A percentile compares a stretch with the other conserved stretches of the same genome.
These are phyloP conservation scores for Formica exsecta DNA, from an alignment of 1,140 invertebrate genomes.

Conservation along the genomic window DNA sequence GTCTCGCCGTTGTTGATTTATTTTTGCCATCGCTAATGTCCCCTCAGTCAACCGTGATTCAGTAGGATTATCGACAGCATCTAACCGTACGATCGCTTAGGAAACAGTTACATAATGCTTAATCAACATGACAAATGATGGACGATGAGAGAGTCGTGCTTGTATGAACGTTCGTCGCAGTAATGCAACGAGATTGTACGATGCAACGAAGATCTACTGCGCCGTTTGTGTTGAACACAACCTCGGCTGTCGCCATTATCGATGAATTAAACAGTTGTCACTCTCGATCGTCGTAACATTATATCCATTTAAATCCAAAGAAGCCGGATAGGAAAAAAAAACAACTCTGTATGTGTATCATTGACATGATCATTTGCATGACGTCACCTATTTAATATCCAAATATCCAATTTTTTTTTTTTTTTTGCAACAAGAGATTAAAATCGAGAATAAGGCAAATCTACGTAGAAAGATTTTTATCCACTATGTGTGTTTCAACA, in stretches of 20 bases:
- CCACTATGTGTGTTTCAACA: not conserved
- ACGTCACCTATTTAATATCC: too few species aligned
- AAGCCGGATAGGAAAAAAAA: too few species aligned
- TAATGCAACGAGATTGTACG: conserved; percentile 45
- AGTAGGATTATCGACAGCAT: conserved; percentile 44
- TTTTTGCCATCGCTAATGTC: conserved; percentile 46
- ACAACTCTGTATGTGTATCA: too few species aligned
- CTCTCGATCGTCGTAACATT: not conserved
- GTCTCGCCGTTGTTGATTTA: not conserved
- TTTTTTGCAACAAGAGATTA: too few species aligned
- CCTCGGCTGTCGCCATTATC: conserved; percentile 3
- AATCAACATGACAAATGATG: conserved; percentile 58
- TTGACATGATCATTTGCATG: too few species aligned
- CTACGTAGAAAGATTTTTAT: not conserved
- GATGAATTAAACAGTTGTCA: conserved; percentile 18
- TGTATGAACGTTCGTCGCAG: conserved; percentile 13
- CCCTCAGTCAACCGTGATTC: conserved; percentile 22
- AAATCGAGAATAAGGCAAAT: not conserved
- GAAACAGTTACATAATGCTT: conserved; percentile 54
- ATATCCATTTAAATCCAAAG: too few species aligned
- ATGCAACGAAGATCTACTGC: conserved; percentile 41
- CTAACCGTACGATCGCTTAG: conserved; percentile 34
- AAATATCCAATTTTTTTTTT: too few species aligned
- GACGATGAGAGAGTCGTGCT: conserved; percentile 19
- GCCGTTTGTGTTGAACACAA: conserved; percentile 10